These are phyloP conservation scores for Climacteris rufus DNA, from an alignment of 2,113 vertebrate genomes.

Conservation along the genomic window DNA sequence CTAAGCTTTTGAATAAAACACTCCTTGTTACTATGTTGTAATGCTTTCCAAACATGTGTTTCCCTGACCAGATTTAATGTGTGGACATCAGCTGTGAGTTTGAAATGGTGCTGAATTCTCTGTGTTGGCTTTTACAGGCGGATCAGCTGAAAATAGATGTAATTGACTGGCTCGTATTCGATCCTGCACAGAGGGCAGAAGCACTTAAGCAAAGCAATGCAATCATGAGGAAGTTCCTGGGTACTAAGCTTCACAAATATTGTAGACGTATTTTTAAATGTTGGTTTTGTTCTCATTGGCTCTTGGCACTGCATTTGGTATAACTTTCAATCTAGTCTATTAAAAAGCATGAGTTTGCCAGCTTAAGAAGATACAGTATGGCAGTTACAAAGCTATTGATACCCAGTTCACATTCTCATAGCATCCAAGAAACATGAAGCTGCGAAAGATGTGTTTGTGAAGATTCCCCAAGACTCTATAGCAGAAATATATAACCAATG, in stretches of 20 bases:
- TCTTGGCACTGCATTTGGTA: background rate
- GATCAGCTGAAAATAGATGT: constrained; percentile 92
- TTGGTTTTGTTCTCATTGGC: background rate
- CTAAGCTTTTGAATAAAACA: background rate
- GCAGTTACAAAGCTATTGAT: constrained; percentile 2
- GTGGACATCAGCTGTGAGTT: background rate
- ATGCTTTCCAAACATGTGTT: background rate
- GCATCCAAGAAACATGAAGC: constrained; percentile 94
- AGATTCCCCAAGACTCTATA: constrained; percentile 94
- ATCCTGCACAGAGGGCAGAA: constrained; percentile 91
- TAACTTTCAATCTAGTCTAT: background rate
- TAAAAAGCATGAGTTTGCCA: background rate
- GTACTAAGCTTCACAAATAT: constrained; percentile 66
- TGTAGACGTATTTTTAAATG: background rate
- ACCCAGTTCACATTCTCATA: constrained; percentile 45
- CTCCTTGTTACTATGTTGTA: background rate
- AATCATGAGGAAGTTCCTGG: constrained; percentile 97
- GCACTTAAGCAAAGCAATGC: constrained; percentile 96
- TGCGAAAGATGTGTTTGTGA: constrained; percentile 92
- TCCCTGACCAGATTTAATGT: background rate
- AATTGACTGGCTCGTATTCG: constrained; percentile 96
- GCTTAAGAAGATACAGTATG: background rate
- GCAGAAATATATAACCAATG: constrained; percentile 90
- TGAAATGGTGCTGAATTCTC: background rate
- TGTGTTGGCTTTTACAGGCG: constrained; percentile 70